phyloP scores from a whole-genome alignment of 64 coral and sea anemone species.

The Porites lutea region DNA sequence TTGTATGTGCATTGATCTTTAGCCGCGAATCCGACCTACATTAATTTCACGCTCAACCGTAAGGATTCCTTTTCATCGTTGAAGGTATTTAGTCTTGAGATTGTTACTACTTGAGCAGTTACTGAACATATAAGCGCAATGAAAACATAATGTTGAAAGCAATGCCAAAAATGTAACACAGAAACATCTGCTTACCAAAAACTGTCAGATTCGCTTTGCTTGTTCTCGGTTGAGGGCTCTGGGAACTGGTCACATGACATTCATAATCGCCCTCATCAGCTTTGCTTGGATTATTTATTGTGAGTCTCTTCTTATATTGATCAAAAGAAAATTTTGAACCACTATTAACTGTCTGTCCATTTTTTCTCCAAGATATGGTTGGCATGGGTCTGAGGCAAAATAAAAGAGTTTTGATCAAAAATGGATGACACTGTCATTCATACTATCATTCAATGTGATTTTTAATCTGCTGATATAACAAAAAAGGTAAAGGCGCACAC shows the following conservation, averaged over 20 bases:
- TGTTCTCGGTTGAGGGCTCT: conserved; percentile 13
- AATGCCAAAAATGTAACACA: not conserved
- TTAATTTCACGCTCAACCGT: too few relatives aligned
- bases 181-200: conserved; percentile 27
- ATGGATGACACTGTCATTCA: not conserved
- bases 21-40: too few relatives aligned
- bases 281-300: conserved; percentile 58
- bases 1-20: too few relatives aligned
- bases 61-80: too few relatives aligned
- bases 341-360: conserved; percentile 49
- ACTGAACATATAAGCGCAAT: too few relatives aligned
- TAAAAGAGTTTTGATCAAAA: not conserved
- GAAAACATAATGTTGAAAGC: too few relatives aligned
- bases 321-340: conserved; percentile 60
- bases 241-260: conserved; percentile 60
- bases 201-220: conserved; percentile 68
- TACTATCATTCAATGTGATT: not conserved
- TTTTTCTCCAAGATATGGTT: conserved; percentile 74
- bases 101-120: too few relatives aligned
- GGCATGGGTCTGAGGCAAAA: conserved; percentile 78
- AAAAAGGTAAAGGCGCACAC: too few relatives aligned
- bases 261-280: conserved; percentile 79
- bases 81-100: too few relatives aligned
- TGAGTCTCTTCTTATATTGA: conserved; percentile 76
- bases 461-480: too few relatives aligned